These are phyloP conservation scores for Spheniscus humboldti DNA, from an alignment of 2,797 vertebrate genomes.

Conservation along the genomic window DNA sequence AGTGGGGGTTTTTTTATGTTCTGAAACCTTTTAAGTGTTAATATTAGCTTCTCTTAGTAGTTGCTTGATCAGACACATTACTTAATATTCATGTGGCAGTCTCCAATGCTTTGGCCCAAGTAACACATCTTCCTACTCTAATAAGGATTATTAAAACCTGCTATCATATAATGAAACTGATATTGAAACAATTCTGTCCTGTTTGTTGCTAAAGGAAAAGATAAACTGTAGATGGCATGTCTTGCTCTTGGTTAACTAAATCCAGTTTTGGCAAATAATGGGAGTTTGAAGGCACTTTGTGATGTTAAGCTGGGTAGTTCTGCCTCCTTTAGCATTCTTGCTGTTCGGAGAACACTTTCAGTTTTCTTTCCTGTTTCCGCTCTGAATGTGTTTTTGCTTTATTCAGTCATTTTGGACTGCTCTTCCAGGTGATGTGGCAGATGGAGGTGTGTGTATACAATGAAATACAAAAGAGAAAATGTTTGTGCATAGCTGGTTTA, in stretches of 20 bases:
- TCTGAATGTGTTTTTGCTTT: neutral
- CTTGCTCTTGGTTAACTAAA: neutral
- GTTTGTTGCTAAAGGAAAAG: neutral
- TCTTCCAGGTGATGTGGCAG: neutral
- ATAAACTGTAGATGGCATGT: neutral
- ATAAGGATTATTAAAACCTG: neutral
- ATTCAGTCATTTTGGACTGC: neutral
- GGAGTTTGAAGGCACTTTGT: neutral
- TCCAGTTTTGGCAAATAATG: neutral
- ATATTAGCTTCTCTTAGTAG: neutral
- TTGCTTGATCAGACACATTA: neutral
- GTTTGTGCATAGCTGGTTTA: neutral
- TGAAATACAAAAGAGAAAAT: neutral
- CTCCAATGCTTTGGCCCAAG: neutral
- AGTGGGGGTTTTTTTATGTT: neutral
- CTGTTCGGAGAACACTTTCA: neutral
- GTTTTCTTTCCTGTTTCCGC: neutral
- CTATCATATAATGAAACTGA: neutral
- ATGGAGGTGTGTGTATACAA: neutral
- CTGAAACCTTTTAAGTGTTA: conserved; percentile 19
- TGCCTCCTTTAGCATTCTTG: neutral
- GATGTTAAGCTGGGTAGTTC: neutral
- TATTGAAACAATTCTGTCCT: neutral
- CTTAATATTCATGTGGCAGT: neutral
- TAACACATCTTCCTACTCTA: neutral